Evolutionary conservation across 2,113 vertebrate species (phyloP), one percentile per base, ranked within the genome.

Genomic region (Myrmecophaga tridactyla): DNA sequence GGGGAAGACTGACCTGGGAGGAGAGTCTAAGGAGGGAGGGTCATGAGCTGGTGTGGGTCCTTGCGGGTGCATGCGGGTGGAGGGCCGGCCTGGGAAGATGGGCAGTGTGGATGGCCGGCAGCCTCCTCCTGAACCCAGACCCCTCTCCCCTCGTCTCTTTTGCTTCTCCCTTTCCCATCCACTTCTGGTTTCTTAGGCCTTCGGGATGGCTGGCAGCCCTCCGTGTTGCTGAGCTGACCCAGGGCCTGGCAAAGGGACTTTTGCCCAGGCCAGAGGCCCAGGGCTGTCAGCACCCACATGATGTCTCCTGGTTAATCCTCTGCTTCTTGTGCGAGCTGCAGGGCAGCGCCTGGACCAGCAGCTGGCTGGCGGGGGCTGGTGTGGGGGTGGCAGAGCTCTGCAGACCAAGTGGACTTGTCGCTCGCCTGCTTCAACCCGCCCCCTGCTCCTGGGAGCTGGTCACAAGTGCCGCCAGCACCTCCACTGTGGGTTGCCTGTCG

Each of bases 291-390:
- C 89, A 84, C 65, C 82, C 36, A n/a, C 77, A 25, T 34, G 1
- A 31, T 12, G 92, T 60, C 3, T 7, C 93, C 84, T 31, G 21
- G 63, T 51, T 93, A 94, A 97, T 96, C 95, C 86, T 41, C 56
- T 34, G 80, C 58, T 89, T 92, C 93, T 89, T 41, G 86, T 94
- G 83, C 8, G 67, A 97, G 78, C 92, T 43, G 41, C 67, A 53
- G 89, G 77, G 90, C 41, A 39, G 75, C 80, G 93, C 94, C 80
- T 0, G 36, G 89, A 85, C 81, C 86, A 96, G 86, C 82, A 86
- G 94, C 67, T 39, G 53, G 75, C 86, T 92, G 73, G 51, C 51
- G 60, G n/a, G n/a, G n/a, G n/a, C n/a, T n/a, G n/a, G n/a, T n/a
- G 88, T 78, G n/a, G 86, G 82, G 27, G 67, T 58, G 85, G 56